phyloP scores from a whole-genome alignment of 2,888 invertebrate species.

The Drosophila stalkeri region DNA sequence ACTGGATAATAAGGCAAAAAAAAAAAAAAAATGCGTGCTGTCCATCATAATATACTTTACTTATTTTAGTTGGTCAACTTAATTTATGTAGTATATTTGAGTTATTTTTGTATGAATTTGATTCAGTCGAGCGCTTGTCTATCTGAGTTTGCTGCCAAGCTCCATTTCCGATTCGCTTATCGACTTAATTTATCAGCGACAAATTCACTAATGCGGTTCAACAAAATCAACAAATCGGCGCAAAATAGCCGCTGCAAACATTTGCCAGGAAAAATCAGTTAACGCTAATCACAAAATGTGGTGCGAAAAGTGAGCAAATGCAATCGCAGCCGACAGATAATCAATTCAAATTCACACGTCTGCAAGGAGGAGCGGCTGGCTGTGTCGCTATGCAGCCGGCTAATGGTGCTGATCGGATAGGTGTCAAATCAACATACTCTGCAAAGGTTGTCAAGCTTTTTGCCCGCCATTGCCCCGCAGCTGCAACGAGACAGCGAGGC shows the following conservation, averaged over 20 bases:
- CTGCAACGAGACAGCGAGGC: conserved; percentile 1
- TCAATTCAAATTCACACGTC: conserved; percentile 56
- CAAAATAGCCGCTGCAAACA: conserved; percentile 55
- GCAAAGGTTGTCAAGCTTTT: conserved; percentile 63
- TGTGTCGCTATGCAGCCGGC: conserved; percentile 7
- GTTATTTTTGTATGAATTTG: neutral
- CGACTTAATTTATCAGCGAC: conserved; percentile 57
- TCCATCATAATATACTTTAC: neutral
- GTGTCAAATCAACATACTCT: conserved; percentile 73
- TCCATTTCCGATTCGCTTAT: conserved; percentile 50
- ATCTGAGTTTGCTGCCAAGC: conserved; percentile 9
- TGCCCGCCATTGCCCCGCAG: conserved; percentile 22
- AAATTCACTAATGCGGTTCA: conserved; percentile 42
- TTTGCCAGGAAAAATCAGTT: conserved; percentile 70
- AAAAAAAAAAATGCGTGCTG: no score
- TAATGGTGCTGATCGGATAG: conserved; percentile 53
- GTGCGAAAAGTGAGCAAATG: conserved; percentile 50
- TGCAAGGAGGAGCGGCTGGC: conserved; percentile 20
- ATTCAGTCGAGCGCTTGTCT: neutral
- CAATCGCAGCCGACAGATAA: conserved; percentile 62
- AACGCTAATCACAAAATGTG: conserved; percentile 58
- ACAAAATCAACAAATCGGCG: conserved; percentile 64
- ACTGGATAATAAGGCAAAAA: no score
- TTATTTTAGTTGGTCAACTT: neutral
- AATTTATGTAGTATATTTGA: no score